Percentiles rank a stretch among this genome's conserved stretches.
Conservation (phyloP, 2,888 invertebrate genomes). For the Amphiduros pacificus region DNA sequence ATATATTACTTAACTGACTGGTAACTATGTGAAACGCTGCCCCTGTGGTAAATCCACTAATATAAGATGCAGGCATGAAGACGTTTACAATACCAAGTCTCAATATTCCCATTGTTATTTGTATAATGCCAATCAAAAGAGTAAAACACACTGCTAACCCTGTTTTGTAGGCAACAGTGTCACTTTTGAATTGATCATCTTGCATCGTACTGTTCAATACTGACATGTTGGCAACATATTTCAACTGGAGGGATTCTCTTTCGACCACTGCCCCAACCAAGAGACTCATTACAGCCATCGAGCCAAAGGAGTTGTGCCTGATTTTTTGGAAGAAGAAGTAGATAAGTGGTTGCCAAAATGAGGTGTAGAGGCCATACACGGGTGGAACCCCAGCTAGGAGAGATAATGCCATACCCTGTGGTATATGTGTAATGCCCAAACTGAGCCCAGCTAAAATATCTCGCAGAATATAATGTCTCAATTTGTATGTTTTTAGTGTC, state of each 20-base stretch:
- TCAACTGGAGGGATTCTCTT: not conserved
- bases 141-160: constrained; percentile 30
- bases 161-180: constrained; percentile 12
- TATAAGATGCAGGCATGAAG: constrained; percentile 72
- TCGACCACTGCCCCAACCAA: constrained; percentile 42
- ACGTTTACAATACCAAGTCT: constrained; percentile 76
- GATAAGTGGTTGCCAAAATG: constrained; percentile 83
- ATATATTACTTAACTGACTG: constrained; percentile 34
- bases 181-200: not conserved
- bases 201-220: constrained; percentile 4
- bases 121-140: constrained; percentile 41
- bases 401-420: constrained; percentile 54
- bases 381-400: constrained; percentile 59
- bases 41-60: constrained; percentile 36
- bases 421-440: constrained; percentile 24
- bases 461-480: constrained; percentile 1
- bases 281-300: constrained; percentile 52
- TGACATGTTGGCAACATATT: not conserved
- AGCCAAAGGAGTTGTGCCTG: constrained; percentile 78
- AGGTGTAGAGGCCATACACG: constrained; percentile 72
- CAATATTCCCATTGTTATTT: constrained; percentile 77
- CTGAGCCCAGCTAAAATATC: constrained; percentile 23
- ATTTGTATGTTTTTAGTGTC: constrained; percentile 3
- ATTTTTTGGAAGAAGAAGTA: constrained; percentile 85
- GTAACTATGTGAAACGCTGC: constrained; percentile 33